Evolutionary conservation across 2,888 invertebrate species (phyloP), one percentile per base, ranked within the genome.

Genomic region (Ichneumon xanthorius): DNA sequence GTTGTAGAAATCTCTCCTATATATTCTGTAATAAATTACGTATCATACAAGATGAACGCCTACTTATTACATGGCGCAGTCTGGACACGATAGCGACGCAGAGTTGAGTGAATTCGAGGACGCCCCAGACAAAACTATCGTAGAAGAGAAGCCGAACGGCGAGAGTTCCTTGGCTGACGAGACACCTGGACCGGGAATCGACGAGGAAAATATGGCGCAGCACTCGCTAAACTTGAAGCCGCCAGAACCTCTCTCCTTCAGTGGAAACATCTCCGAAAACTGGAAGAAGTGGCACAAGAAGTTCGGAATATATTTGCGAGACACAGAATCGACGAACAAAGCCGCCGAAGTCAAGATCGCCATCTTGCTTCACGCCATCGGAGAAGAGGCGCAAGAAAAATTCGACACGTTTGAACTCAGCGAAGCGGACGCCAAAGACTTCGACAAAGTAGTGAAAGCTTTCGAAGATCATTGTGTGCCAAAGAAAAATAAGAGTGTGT

Each of bases 211-310:
- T 0, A 76, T 65, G 65, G 65, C 67, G 50, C 65, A 65, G 53
- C 50, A 55, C 1, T 19, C 19, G 0, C 37, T 76, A 1, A 76
- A 76, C 53, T n/a, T 78, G n/a, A 79, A 75, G 19, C 86, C 87
- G 61, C 87, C 87, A 37, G 50, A 70, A n/a, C 61, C 80, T 0
- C 45, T 86, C 1, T 84, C 83, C 0, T 86, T 88, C 53, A 83
- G 84, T n/a, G 86, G 87, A 0, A 87, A 87, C 50, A 22, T 87
- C 0, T 73, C 77, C 14, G 90, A 91, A 81, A 89, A 88, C 55
- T 91, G 89, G 89, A 79, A 83, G 71, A 86, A 84, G 82, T 90
- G 89, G 84, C 77, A 72, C 70, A 89, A 89, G 83, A 88, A 87
- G 61, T 90, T 88, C 70, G 53, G 88, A 65, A 81, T 90, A 33